Conservation (phyloP, 1,140 invertebrate species). For the Drosophila santomea region DNA sequence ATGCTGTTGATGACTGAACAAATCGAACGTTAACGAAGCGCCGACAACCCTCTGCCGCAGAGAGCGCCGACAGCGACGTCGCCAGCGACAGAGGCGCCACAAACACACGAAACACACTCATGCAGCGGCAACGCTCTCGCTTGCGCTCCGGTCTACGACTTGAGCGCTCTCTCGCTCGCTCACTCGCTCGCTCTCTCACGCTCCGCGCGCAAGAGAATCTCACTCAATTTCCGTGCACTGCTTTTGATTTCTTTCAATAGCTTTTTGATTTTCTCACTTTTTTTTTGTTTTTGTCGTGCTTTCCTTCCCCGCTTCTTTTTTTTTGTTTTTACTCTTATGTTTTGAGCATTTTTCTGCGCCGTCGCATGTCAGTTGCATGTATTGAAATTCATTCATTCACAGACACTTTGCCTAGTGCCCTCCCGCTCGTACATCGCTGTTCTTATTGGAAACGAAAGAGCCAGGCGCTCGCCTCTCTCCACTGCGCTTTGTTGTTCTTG, state of each 20-base stretch:
- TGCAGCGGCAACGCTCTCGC: not conserved
- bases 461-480: slow-evolving; percentile 28
- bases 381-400: slow-evolving; percentile 84
- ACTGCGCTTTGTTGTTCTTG: not conserved
- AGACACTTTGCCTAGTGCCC: slow-evolving; percentile 15
- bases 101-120: slow-evolving; percentile 1
- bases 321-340: slow-evolving; percentile 12
- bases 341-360: slow-evolving; percentile 76
- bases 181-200: not conserved
- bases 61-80: not conserved
- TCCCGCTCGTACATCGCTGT: slow-evolving; percentile 59
- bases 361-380: slow-evolving; percentile 79
- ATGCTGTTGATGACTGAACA: slow-evolving; percentile 84
- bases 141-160: no score
- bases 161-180: not conserved
- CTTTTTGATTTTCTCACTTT: slow-evolving; percentile 71
- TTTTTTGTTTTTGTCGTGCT: not conserved
- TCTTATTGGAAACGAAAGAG: slow-evolving; percentile 80
- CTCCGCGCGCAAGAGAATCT: slow-evolving; percentile 16
- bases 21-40: slow-evolving; percentile 74
- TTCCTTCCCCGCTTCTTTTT: not conserved
- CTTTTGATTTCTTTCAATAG: slow-evolving; percentile 79
- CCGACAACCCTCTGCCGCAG: slow-evolving; percentile 69
- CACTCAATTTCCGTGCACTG: slow-evolving; percentile 66
- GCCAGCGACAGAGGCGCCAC: not conserved